A percentile compares a stretch with the other conserved stretches of the same genome.
These are phyloP conservation scores for Rhegmatorhina hoffmannsi DNA, from an alignment of 2,113 vertebrate species.

Conservation along the genomic window DNA sequence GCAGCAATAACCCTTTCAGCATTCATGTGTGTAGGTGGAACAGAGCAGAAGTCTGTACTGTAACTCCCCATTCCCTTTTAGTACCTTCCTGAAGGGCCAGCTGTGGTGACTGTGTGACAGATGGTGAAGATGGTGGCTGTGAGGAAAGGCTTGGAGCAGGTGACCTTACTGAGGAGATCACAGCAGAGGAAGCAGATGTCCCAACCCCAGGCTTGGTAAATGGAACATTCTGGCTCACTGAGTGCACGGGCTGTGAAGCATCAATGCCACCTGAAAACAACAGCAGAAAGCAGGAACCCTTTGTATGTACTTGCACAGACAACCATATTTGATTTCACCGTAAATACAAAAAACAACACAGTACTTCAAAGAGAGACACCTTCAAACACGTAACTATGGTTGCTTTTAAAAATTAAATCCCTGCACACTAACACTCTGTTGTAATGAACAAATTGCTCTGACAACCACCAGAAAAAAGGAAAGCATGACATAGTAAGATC, in stretches of 20 bases:
- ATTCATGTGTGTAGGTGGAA: background rate
- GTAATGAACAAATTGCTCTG: background rate
- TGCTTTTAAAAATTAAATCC: background rate
- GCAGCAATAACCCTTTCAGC: background rate
- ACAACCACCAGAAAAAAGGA: background rate
- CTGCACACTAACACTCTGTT: background rate
- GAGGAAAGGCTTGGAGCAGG: constrained; percentile 42
- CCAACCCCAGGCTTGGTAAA: constrained; percentile 39
- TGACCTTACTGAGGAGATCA: constrained; percentile 1
- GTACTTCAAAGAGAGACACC: background rate
- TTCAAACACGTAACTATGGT: background rate
- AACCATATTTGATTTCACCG: background rate
- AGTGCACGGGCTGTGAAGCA: constrained; percentile 39
- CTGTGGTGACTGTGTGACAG: constrained; percentile 40
- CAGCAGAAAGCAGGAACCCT: constrained; percentile 10
- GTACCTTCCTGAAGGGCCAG: constrained; percentile 73
- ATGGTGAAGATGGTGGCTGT: constrained; percentile 15
- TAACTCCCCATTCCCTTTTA: background rate
- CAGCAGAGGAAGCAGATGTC: constrained; percentile 46
- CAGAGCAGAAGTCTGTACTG: background rate
- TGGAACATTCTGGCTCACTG: constrained; percentile 53
- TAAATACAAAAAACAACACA: background rate
- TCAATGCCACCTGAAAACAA: constrained; percentile 55
- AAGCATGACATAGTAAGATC: background rate
- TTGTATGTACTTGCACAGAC: background rate